A percentile compares a stretch with the other conserved stretches of the same genome.
These are phyloP conservation scores for Chaitophorus viminalis DNA, from an alignment of 2,888 invertebrate genomes.

Conservation along the genomic window DNA sequence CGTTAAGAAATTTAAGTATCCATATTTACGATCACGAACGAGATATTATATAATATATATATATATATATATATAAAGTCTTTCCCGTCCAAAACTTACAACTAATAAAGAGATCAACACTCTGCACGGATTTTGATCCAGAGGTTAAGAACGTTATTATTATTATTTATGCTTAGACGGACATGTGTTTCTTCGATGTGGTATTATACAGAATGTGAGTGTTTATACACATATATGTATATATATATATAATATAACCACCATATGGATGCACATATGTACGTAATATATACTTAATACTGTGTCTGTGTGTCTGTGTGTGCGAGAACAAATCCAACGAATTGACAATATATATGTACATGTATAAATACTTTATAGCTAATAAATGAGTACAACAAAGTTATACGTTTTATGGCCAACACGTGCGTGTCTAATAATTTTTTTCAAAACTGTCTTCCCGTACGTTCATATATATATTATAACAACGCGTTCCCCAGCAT, in stretches of 20 bases:
- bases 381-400: conserved; percentile 25
- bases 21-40: background rate
- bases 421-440: conserved; percentile 38
- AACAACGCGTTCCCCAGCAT: background rate
- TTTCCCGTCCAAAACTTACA: too few species aligned
- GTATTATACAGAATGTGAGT: background rate
- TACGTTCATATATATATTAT: background rate
- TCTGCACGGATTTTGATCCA: background rate
- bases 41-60: background rate
- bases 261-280: conserved; percentile 2
- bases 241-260: background rate
- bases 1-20: too few species aligned
- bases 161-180: conserved; percentile 1
- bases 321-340: conserved; percentile 13
- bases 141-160: background rate
- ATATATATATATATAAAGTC: background rate
- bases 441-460: background rate
- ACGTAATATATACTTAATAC: too few species aligned
- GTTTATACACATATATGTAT: background rate
- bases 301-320: background rate
- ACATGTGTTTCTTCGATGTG: background rate
- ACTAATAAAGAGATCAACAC: background rate
- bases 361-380: background rate
- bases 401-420: conserved; percentile 41
- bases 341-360: background rate